Conservation (phyloP, 2,797 vertebrate genomes). For the Artibeus lituratus region DNA sequence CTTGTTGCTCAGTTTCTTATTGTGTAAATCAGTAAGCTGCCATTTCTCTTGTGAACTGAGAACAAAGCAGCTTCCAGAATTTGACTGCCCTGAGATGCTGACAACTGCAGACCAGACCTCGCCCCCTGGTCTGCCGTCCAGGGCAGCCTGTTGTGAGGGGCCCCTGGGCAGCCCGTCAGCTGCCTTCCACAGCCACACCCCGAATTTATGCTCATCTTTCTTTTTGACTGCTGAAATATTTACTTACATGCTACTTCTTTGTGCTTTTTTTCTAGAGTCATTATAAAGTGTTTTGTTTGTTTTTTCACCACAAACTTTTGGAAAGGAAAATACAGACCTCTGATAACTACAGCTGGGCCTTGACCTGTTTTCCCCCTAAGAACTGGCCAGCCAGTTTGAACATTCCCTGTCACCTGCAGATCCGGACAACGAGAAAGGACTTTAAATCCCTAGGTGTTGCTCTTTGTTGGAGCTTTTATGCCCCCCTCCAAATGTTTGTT, state of each 20-base stretch:
- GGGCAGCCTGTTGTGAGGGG: background rate
- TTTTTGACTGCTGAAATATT: background rate
- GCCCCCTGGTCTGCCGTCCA: background rate
- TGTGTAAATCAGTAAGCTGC: background rate
- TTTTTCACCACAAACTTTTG: background rate
- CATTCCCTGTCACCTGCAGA: background rate
- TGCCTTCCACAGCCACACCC: background rate
- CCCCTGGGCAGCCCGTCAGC: background rate
- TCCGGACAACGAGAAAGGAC: background rate
- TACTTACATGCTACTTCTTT: background rate
- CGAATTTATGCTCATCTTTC: background rate
- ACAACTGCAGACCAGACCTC: background rate
- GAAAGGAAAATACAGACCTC: background rate
- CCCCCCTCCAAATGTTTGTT: background rate
- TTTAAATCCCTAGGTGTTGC: background rate
- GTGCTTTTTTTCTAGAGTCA: background rate
- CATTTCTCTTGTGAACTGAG: background rate
- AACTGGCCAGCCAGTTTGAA: background rate
- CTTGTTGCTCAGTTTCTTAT: background rate
- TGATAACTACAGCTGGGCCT: background rate
- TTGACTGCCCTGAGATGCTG: background rate
- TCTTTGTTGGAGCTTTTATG: background rate
- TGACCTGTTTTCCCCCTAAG: background rate
- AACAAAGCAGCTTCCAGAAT: slow-evolving; percentile 15
- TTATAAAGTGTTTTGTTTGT: background rate